Evolutionary conservation across 2,797 vertebrate genomes (phyloP).

Genomic region (Melanotaenia nigrans): DNA sequence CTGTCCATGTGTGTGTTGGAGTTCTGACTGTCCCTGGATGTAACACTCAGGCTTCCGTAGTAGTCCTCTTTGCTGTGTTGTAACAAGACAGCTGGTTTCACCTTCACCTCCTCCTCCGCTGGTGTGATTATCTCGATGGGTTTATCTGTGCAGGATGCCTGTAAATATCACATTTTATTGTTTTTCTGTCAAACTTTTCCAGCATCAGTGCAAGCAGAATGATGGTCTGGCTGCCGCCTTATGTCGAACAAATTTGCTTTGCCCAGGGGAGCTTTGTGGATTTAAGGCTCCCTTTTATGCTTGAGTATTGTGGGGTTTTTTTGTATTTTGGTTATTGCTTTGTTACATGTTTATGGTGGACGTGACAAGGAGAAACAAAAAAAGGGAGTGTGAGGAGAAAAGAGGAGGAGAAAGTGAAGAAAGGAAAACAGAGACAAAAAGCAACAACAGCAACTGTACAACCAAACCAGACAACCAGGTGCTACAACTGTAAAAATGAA

Average conservation of each 20-base stretch:
- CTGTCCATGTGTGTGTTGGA: conserved; percentile 73
- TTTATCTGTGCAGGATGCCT: conserved; percentile 53
- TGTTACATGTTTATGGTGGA: not conserved
- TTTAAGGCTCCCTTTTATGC: no score
- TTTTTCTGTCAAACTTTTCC: not conserved
- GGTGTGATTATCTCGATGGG: conserved; percentile 51
- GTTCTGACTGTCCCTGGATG: conserved; percentile 46
- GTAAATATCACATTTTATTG: conserved; percentile 11
- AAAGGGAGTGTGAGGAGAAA: no score
- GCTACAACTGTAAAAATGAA: no score
- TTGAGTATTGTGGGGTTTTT: no score
- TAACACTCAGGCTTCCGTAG: conserved; percentile 77
- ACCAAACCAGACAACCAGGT: no score
- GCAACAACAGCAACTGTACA: no score
- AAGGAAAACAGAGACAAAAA: no score
- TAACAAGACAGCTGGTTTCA: conserved; percentile 57
- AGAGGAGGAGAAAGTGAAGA: no score
- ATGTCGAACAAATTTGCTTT: no score
- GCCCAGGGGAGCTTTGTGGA: no score
- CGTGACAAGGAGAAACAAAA: not conserved
- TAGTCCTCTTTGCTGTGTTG: conserved; percentile 74
- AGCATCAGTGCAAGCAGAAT: not conserved
- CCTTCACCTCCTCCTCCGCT: conserved; percentile 61
- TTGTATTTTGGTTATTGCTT: not conserved
- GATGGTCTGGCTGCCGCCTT: not conserved